Conservation (phyloP, 2,888 invertebrate genomes). For the Temnothorax rugatulus region DNA sequence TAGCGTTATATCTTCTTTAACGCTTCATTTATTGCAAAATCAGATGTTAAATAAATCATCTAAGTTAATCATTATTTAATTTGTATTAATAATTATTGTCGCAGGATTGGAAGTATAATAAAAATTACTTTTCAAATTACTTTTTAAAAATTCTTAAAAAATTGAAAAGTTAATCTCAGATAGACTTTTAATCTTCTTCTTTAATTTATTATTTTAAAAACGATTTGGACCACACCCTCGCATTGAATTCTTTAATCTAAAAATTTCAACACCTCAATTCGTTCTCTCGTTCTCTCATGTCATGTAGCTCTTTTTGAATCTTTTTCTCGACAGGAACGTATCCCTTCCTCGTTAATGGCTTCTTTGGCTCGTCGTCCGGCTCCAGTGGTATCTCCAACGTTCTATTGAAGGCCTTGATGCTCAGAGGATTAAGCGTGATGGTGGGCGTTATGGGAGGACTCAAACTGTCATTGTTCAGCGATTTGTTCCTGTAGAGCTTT, state of each 20-base stretch:
- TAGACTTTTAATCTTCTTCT: not conserved
- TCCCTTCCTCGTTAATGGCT: conserved; percentile 90
- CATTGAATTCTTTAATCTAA: not conserved
- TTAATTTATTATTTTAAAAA: conserved; percentile 14
- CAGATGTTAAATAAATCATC: conserved; percentile 2
- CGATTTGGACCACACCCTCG: not conserved
- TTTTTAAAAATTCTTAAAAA: not conserved
- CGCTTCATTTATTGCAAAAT: conserved; percentile 5
- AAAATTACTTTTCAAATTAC: not conserved
- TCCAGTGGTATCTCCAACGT: conserved; percentile 77
- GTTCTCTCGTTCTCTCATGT: conserved; percentile 93
- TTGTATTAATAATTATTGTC: not conserved
- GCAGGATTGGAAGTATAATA: not conserved
- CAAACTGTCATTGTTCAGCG: conserved; percentile 65
- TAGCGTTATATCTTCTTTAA: not conserved
- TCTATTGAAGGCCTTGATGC: conserved; percentile 79
- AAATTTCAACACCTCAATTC: conserved; percentile 89
- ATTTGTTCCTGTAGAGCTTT: conserved; percentile 87
- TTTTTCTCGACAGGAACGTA: conserved; percentile 95
- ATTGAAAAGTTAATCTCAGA: not conserved
- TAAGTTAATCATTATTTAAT: not conserved
- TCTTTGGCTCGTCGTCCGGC: conserved; percentile 79
- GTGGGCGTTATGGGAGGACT: conserved; percentile 76
- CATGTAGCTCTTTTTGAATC: conserved; percentile 94
- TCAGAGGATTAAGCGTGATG: conserved; percentile 78